Evolutionary conservation across 2,113 vertebrate genomes (phyloP).

Genomic region (Hydrolagus affinis): DNA sequence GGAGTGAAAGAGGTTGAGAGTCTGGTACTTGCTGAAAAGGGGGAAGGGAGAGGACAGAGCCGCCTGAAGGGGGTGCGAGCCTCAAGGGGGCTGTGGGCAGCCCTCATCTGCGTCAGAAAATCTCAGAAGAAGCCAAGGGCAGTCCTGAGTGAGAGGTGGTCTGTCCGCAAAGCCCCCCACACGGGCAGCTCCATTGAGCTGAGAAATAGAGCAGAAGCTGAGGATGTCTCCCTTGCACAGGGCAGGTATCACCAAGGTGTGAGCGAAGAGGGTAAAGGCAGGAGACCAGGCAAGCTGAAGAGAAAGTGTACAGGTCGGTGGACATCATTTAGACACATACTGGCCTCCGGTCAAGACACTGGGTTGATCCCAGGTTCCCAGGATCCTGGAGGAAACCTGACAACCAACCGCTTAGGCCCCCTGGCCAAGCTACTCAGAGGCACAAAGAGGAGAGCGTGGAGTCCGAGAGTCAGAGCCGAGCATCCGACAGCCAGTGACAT

Average conservation of each 20-base stretch:
- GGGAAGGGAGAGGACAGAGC: neutral
- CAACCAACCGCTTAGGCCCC: neutral
- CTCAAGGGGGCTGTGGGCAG: neutral
- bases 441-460: neutral
- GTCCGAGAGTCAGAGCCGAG: neutral
- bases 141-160: neutral
- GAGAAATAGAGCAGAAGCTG: neutral
- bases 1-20: neutral
- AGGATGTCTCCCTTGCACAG: neutral
- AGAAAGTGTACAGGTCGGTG: neutral
- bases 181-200: neutral
- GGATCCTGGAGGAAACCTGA: neutral
- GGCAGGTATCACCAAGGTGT: too few relatives aligned
- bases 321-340: neutral
- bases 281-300: neutral
- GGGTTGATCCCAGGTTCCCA: neutral
- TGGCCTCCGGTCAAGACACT: neutral
- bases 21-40: neutral
- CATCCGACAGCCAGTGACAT: rapidly evolving
- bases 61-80: neutral
- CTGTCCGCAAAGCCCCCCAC: neutral
- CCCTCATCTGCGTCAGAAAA: conserved; percentile 14
- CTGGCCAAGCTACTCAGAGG: neutral
- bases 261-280: too few relatives aligned
- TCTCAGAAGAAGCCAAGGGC: neutral